Base-by-base conservation (phyloP, 2,888 invertebrate genomes). In the Halictus ligatus region DNA sequence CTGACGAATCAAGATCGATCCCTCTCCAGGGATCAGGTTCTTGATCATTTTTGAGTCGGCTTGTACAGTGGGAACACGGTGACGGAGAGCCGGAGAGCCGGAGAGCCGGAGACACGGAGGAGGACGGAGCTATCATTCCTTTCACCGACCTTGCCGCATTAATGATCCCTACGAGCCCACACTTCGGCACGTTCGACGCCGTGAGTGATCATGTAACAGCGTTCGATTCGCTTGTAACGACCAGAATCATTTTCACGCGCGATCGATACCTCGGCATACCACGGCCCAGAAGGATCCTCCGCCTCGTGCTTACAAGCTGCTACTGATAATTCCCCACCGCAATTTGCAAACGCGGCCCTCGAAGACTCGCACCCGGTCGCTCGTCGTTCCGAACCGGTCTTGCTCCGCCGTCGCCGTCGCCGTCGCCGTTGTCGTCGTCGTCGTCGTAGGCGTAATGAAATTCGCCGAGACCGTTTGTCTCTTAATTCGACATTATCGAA, bases 121-220 rank as follows among this genome's bases (percentile, higher is more conserved):
- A 88, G 88, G 89, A 88, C 88, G 75, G 86, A 87, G 87, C 40
- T 90, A 89, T 92, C 89, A 84, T 92, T 93, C 93, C 93, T 93
- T 93, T 93, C 93, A 93, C 92, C 90, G 92, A 92, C 93, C 92
- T 93, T 92, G 92, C 89, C 67, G 91, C 90, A 89, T 91, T 92
- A 93, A 93, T 92, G 91, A 92, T 92, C 89, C 88, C 88, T 86
- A 80, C 87, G 81, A 89, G 89, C 86, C 86, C 88, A 89, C 88
- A 88, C 88, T 89, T 92, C 89, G 84, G 84, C 88, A 83, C 76
- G 86, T 82, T 89, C 86, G 88, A 86, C 79, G 83, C 84, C 43
- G 80, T 80, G 80, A 80, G 81, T 79, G 86, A 90, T 91, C 89
- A 81, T 91, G 91, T 90, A 91, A 89, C 90, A 81, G 72, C 81